These are phyloP conservation scores for Picathartes gymnocephalus DNA, from an alignment of 2,113 vertebrate species.

Conservation along the genomic window DNA sequence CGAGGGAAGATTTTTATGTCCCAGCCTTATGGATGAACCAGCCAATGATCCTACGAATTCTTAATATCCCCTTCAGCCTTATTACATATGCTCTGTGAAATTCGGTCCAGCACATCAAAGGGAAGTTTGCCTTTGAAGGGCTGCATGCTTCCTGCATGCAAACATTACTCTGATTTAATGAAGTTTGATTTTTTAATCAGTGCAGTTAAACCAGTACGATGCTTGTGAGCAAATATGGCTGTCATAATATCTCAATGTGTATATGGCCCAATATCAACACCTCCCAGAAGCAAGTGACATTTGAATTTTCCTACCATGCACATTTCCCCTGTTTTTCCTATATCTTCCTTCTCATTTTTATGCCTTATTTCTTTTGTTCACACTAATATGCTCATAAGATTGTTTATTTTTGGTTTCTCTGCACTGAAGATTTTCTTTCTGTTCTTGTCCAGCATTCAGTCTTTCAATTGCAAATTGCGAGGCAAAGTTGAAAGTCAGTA, in stretches of 20 bases:
- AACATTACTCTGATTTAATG: constrained; percentile 21
- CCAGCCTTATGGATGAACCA: neutral
- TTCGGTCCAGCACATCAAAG: constrained; percentile 31
- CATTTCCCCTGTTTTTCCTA: neutral
- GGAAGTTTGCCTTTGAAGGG: constrained; percentile 20
- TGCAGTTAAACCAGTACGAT: neutral
- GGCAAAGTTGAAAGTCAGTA: neutral
- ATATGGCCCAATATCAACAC: neutral
- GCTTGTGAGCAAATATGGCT: neutral
- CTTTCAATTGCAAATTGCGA: neutral
- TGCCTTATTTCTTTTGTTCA: neutral
- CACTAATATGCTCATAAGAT: neutral
- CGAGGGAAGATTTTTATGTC: neutral
- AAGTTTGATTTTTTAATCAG: constrained; percentile 34
- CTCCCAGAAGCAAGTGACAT: neutral
- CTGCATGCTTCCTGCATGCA: constrained; percentile 6
- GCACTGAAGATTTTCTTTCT: neutral
- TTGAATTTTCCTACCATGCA: neutral
- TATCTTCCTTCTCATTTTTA: neutral
- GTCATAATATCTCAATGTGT: neutral
- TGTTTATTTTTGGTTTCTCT: neutral
- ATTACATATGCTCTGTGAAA: constrained; percentile 19
- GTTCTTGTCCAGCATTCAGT: neutral
- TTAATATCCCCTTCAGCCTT: neutral
- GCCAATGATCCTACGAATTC: neutral